Evolutionary conservation across 2,888 invertebrate genomes (phyloP).

Genomic region (Falcaria lacertinaria): DNA sequence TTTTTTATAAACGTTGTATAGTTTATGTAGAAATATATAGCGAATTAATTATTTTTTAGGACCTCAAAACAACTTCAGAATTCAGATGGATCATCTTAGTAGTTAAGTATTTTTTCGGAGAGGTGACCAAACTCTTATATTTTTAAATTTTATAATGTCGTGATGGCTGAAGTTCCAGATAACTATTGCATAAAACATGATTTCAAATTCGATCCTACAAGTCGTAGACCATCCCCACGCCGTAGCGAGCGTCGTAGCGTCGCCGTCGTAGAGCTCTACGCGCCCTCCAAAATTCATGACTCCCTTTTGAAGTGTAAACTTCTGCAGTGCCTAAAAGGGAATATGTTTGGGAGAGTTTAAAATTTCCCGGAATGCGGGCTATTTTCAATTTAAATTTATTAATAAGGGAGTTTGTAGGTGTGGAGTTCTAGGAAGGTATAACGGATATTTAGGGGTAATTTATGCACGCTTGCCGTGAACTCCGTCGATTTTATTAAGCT

Average conservation of each 20-base stretch:
- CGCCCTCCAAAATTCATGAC: slow-evolving; percentile 59
- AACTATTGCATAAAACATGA: too few relatives aligned
- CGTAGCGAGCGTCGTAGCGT: slow-evolving; percentile 32
- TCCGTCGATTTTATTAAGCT: background rate
- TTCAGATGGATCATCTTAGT: too few relatives aligned
- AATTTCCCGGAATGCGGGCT: slow-evolving; percentile 23
- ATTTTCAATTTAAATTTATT: slow-evolving; percentile 21
- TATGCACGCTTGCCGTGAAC: background rate
- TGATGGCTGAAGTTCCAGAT: too few relatives aligned
- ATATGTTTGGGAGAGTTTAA: slow-evolving; percentile 39
- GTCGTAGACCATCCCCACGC: slow-evolving; percentile 15
- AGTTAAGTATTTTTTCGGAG: too few relatives aligned
- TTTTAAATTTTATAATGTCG: too few relatives aligned
- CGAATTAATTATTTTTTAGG: too few relatives aligned
- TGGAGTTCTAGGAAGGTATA: background rate
- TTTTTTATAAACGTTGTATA: too few relatives aligned
- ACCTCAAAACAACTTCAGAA: too few relatives aligned
- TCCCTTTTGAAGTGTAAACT: slow-evolving; percentile 54
- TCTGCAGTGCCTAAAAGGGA: slow-evolving; percentile 38
- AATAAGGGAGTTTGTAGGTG: slow-evolving; percentile 8
- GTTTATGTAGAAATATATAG: too few relatives aligned
- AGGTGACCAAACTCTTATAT: too few relatives aligned
- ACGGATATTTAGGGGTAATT: background rate
- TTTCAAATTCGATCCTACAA: background rate
- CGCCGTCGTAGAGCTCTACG: slow-evolving; percentile 25